Conservation (phyloP, 2,888 invertebrate species). For the Chymomyza amoena region DNA sequence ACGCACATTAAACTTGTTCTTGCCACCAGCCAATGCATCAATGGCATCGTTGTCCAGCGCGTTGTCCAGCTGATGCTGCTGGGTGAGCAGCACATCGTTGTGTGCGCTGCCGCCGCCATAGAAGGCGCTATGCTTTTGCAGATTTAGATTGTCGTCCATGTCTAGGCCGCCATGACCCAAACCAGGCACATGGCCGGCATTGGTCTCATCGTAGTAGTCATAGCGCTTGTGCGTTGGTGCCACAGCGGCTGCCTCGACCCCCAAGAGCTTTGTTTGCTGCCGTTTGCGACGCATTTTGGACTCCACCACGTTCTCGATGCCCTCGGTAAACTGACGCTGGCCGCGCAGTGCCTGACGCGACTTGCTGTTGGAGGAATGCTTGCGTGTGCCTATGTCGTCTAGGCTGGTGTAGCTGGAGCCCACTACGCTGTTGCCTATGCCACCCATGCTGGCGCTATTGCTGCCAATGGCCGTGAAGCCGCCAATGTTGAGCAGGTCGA, state of each 20-base stretch:
- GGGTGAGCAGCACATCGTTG: conserved; percentile 47
- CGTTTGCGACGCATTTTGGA: conserved; percentile 55
- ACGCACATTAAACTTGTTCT: conserved; percentile 68
- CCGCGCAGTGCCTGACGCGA: conserved; percentile 63
- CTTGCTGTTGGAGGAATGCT: conserved; percentile 43
- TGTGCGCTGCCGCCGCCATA: conserved; percentile 46
- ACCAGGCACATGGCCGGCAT: conserved; percentile 32
- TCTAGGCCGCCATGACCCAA: conserved; percentile 50
- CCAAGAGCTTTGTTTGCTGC: conserved; percentile 25
- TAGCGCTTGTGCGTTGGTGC: conserved; percentile 62
- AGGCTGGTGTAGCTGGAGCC: conserved; percentile 50
- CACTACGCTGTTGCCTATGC: conserved; percentile 45
- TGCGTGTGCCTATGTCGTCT: conserved; percentile 50
- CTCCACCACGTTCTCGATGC: conserved; percentile 50
- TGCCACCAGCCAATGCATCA: conserved; percentile 50
- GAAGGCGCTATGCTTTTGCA: conserved; percentile 63
- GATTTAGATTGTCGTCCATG: conserved; percentile 70
- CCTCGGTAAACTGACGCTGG: conserved; percentile 62
- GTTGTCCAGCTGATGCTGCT: conserved; percentile 32
- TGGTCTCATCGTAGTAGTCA: conserved; percentile 58
- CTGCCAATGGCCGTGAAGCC: conserved; percentile 64
- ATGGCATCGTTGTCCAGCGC: conserved; percentile 39
- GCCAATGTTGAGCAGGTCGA: conserved; percentile 68
- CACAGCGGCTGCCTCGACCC: conserved; percentile 36
- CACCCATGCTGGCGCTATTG: conserved; percentile 61